Evolutionary conservation across 1,140 invertebrate genomes (phyloP).

Genomic region (Pantala flavescens): DNA sequence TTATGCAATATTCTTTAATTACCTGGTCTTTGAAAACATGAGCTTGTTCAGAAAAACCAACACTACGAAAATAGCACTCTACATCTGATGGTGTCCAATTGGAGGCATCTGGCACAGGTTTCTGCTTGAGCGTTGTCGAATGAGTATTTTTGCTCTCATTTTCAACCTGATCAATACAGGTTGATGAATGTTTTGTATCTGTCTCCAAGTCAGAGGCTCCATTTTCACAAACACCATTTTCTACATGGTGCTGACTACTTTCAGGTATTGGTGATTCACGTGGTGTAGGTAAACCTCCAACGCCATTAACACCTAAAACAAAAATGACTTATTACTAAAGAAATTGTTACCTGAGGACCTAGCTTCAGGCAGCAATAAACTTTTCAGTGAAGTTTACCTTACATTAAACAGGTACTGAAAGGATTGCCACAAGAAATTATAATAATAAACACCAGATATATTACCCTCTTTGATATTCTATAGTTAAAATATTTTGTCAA

Average conservation of each 20-base stretch:
- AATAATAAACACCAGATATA: no score
- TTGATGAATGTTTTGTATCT: neutral
- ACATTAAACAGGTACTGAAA: no score
- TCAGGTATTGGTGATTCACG: constrained; percentile 27
- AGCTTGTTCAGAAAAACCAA: constrained; percentile 61
- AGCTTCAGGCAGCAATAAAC: no score
- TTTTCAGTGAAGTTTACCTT: no score
- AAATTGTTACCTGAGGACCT: neutral
- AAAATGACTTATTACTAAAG: neutral
- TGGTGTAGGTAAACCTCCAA: constrained; percentile 25
- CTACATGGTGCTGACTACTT: constrained; percentile 21
- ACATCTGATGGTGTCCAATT: constrained; percentile 74
- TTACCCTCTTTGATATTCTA: no score
- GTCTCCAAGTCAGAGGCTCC: neutral
- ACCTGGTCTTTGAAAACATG: constrained; percentile 71
- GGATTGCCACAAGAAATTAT: no score
- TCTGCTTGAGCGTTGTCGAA: neutral
- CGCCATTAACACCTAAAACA: constrained; percentile 22
- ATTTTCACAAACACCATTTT: neutral
- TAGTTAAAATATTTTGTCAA: no score
- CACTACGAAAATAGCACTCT: constrained; percentile 61
- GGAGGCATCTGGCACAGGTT: constrained; percentile 62
- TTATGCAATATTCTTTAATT: no score
- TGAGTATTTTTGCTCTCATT: neutral
- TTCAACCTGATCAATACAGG: neutral